Conservation (phyloP, 2,113 vertebrate species). For the Rhadina sibilatrix region DNA sequence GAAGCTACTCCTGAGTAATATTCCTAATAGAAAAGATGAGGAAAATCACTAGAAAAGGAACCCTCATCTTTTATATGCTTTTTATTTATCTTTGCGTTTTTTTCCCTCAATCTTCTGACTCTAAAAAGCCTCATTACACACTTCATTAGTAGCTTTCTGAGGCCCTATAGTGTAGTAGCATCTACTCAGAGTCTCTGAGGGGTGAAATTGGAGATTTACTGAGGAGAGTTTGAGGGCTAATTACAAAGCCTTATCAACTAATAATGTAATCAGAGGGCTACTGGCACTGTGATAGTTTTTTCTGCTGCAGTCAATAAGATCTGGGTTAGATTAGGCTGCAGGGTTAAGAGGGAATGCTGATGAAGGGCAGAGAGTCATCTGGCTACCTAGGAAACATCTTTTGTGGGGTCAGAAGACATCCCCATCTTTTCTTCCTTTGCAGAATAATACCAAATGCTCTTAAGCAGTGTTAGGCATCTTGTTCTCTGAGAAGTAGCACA, state of each 20-base stretch:
- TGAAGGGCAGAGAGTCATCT: conserved; percentile 2
- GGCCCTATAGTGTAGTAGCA: not conserved
- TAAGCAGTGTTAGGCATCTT: not conserved
- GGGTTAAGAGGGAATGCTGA: conserved; percentile 22
- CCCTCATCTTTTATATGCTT: not conserved
- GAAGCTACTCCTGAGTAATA: not conserved
- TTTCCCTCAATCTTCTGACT: conserved; percentile 1
- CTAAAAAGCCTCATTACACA: conserved; percentile 57
- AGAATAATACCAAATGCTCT: not conserved
- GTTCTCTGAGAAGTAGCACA: not conserved
- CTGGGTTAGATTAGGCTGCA: conserved; percentile 9
- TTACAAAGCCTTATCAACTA: conserved; percentile 53
- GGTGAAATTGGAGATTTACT: conserved; percentile 61
- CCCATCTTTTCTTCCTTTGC: not conserved
- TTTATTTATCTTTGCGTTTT: conserved; percentile 41
- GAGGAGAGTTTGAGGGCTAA: conserved; percentile 49
- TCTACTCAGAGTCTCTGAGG: conserved; percentile 53
- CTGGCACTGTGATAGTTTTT: not conserved
- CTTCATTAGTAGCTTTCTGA: conserved; percentile 56
- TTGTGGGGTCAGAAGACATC: not conserved
- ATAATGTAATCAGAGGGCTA: conserved; percentile 24
- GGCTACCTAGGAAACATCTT: not conserved
- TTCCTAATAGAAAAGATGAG: not conserved
- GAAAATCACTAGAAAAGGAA: not conserved
- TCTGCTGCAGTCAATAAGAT: conserved; percentile 10